Base-by-base conservation (phyloP, 2,113 vertebrate species). In the Caracal caracal region DNA sequence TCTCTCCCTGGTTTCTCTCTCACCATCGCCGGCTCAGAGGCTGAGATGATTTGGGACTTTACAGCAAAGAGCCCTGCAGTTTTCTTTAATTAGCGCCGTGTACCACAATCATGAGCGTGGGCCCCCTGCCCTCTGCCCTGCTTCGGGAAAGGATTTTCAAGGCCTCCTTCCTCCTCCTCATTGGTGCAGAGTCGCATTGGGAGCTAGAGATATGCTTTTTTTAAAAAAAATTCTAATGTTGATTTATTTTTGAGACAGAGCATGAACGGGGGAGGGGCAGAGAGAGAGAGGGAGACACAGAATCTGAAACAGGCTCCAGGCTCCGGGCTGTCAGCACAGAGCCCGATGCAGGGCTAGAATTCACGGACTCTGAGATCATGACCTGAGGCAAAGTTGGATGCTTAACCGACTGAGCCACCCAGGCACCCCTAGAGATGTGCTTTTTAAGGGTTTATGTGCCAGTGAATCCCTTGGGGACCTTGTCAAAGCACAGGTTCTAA, bases 21-120 rank as follows among this genome's bases (percentile, higher is more conserved):
- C 56, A 30, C 30, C 75, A 10, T 15, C 40, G 80, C 63, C 7
- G 17, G 26, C n/a, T 30, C 43, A 35, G 28, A 66, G 19, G 51
- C 56, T 13, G 82, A 22, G 81, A 61, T 53, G 78, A 19, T 5
- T 22, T 2, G 5, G 35, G 43, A 30, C 17, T 61, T 49, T 59
- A 37, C n/a, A 28, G 10, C 51, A 49, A 96, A 68, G 88, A 43
- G 5, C 73, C 47, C 30, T 19, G 88, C 66, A 3, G 93, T 75
- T 87, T 24, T 30, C 49, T 70, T 96, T 85, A 94, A 85, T 95
- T 89, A 83, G 68, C 40, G 19, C 12, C 51, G 51, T 8, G 43
- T 63, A 68, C 94, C 66, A 56, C 71, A 10, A 16, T 76, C 68
- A 37, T 26, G 85, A 93, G 56, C 11, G 7, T 10, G 2, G 61